Evolutionary conservation across 2,797 vertebrate genomes (phyloP), one percentile per base, ranked within the genome.

Genomic region (Etheostoma nigrum): DNA sequence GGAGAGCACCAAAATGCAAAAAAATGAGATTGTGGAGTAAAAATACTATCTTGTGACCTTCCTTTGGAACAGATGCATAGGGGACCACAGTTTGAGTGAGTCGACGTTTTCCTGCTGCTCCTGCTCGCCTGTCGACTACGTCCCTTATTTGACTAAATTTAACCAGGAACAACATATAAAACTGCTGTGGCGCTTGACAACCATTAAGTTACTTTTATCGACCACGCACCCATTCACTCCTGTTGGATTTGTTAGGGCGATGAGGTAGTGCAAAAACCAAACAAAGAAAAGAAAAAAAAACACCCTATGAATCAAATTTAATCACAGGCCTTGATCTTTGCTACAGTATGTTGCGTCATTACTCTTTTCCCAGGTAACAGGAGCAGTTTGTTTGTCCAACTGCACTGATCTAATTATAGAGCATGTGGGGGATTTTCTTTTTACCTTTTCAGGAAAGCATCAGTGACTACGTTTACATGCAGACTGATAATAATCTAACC

Each of bases 301-400:
- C 76, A 78, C 70, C 55, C 71, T 52, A 78, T 47, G 71, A 70
- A 65, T 81, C 72, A 53, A 70, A 77, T 78, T 83, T 60, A 69
- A 81, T 91, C 92, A 92, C 88, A 91, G 91, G 85, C 72, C 78
- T 81, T 75, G 81, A 93, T 91, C 86, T 68, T 91, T 91, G 90
- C 93, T 94, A 94, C 93, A 94, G 92, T 92, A 75, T 87, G 57
- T 62, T 67, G 91, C 92, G 91, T 92, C 92, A 83, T 85, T 72
- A 55, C 54, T 27, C 70, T 83, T 18, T 30, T 76, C 70, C 67
- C 73, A 75, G 36, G 73, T 78, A 78, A 76, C 16, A n/a, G 23
- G 65, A 82, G 66, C 49, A 44, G 71, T 49, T 86, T 81, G 72
- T 69, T 87, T 42, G 74, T 68, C 47, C 73, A 67, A 79, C 44